Evolutionary conservation across 2,888 invertebrate genomes (phyloP), one percentile per base, ranked within the genome.

Genomic region (Marasmarcha lunaedactyla): DNA sequence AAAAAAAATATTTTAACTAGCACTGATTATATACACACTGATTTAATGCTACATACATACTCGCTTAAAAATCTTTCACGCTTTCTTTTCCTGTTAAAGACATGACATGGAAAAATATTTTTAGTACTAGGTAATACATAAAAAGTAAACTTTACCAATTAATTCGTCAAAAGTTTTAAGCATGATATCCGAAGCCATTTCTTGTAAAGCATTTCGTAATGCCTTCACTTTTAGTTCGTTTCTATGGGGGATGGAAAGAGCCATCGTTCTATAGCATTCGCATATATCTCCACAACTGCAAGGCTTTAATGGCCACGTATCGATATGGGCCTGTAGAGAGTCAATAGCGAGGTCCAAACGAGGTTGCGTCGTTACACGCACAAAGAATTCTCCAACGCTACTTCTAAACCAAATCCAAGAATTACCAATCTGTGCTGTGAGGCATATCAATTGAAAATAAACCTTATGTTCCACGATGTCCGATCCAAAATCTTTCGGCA

Each of bases 391-490:
- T 1, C 81, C 81, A 9, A 68, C 35, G 9, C 68, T 67, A 37
- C 73, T 66, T 45, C 57, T 57, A 42, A 83, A 78, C 81, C 81
- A 83, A 46, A 83, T 60, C 77, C 78, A 81, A 1, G 67, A 54
- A 47, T 69, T 74, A 4, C 60, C 67, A 12, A 64, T 46, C 57
- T 68, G 69, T 14, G 72, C 69, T 48, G 69, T 74, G 2, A 79
- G 59, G 46, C 81, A 81, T 42, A 71, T 61, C 42, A 83, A 54
- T 57, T 68, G 69, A 36, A 83, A 56, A 52, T 63, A 65, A 2
- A 83, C 39, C 48, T 74, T 78, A 26, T 74, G 65, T 36, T 73
- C 73, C 36, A 43, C 39, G 15, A 60, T 27, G 27, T 73, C 72
- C 42, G 64, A 63, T 10, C 54, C 54, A 42, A 46, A 57, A 30